Evolutionary conservation across 2,888 invertebrate species (phyloP).

Genomic region (Melipona beecheii): DNA sequence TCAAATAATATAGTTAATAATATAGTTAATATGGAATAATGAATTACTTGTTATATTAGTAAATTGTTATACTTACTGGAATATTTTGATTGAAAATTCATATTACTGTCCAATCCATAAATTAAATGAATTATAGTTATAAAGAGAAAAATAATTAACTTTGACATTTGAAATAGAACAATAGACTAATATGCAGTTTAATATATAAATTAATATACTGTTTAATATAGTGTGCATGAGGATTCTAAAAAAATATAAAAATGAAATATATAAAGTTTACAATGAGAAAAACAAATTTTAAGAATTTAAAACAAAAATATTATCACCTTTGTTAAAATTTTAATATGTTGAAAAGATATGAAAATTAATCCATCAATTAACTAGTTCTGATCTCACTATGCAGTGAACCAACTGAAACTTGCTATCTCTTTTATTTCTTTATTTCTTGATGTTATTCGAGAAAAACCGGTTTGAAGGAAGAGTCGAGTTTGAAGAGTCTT

Average conservation of each 20-base stretch:
- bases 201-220: neutral
- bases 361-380: constrained; percentile 19
- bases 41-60: neutral
- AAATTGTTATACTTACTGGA: constrained; percentile 29
- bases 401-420: constrained; percentile 33
- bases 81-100: constrained; percentile 11
- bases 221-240: neutral
- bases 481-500: constrained; percentile 36
- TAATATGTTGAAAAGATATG: neutral
- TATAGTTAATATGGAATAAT: neutral
- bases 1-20: neutral
- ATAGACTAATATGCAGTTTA: neutral
- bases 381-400: constrained; percentile 12
- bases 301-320: neutral
- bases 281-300: neutral
- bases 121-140: constrained; percentile 23
- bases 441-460: constrained; percentile 51
- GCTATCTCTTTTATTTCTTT: constrained; percentile 43
- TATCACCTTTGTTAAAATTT: neutral
- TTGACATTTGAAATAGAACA: constrained; percentile 30
- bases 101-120: neutral
- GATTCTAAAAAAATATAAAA: neutral
- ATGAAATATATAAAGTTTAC: neutral
- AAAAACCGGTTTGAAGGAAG: constrained; percentile 66
- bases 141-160: constrained; percentile 17